A percentile compares a stretch with the other conserved stretches of the same genome.
These are phyloP conservation scores for Electrophaes corylata DNA, from an alignment of 2,888 invertebrate species.

Conservation along the genomic window DNA sequence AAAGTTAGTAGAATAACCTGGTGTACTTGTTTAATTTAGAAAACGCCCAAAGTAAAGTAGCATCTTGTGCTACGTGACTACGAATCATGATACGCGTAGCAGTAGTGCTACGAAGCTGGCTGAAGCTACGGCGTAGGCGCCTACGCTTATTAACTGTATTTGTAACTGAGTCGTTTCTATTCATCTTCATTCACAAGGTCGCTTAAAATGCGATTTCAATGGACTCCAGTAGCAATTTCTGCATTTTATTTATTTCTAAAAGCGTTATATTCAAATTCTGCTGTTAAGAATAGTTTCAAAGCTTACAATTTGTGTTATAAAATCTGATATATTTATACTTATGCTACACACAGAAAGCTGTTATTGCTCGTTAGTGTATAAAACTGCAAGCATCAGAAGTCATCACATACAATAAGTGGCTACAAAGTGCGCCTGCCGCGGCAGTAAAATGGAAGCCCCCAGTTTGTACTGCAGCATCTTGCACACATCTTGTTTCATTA, in stretches of 20 bases:
- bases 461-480: slow-evolving; percentile 44
- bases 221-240: too few species aligned
- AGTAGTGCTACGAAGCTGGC: slow-evolving; percentile 5
- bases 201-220: too few species aligned
- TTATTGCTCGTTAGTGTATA: slow-evolving; percentile 27
- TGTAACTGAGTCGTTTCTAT: neutral
- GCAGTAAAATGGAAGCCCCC: slow-evolving; percentile 49
- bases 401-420: slow-evolving; percentile 47
- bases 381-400: slow-evolving; percentile 45
- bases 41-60: neutral
- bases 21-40: neutral
- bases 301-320: neutral
- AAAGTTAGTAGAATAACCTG: neutral
- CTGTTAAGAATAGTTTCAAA: neutral
- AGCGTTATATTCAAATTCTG: neutral
- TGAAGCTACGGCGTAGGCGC: slow-evolving; percentile 2
- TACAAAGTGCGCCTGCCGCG: slow-evolving; percentile 49
- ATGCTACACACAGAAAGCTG: neutral
- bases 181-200: neutral
- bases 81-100: neutral
- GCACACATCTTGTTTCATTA: slow-evolving; percentile 31
- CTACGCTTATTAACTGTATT: neutral
- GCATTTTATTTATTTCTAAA: neutral
- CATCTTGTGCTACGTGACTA: neutral
- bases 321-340: neutral